Base-by-base conservation (phyloP, 2,888 invertebrate genomes). In the Nesidiocoris tenuis region DNA sequence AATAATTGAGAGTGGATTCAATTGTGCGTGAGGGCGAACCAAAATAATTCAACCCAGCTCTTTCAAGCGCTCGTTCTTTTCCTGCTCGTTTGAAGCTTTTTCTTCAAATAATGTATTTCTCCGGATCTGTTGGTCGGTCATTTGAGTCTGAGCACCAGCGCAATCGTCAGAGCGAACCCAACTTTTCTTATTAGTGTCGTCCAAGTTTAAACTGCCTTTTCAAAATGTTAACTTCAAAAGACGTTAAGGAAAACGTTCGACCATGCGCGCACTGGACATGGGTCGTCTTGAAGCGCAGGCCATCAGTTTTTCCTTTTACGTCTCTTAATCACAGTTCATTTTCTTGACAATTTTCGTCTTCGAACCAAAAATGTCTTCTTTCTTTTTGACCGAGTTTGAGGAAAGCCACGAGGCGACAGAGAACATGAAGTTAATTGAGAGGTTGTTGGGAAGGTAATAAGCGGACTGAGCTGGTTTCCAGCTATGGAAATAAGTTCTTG, bases 401-500 rank as follows among this genome's bases (percentile, higher is more conserved):
- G 12, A 39, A 39, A 39, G 5, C 12, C 39, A 39, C 39, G 39
- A 39, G 65, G 39, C 64, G 64, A 64, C 64, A 64, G 64, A 19
- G 65, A 18, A 39, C 17, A 65, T 17, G 17, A 17, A 39, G 39
- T 39, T 67, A 67, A 67, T 67, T 67, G 67, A 67, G 22, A 54
- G 67, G 54, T 67, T 55, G 67, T 67, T 67, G 55, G 54, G 22
- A 55, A 19, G 17, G 12, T 67, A 67, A 67, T 67, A 67, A 67
- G 55, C 67, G 54, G 67, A 67, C 39, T 19, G 56, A 7, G 67
- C 67, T 54, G 39, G 22, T 56, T 55, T 22, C 23, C 56, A 67
- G 55, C 67, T 56, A 67, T 67, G 67, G 67, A 56, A 67, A 67
- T 65, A 39, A 65, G 65, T 39, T 65, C 39, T 39, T 24, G 65